phyloP scores from a whole-genome alignment of 2,113 vertebrate species.

The Mola mola region DNA sequence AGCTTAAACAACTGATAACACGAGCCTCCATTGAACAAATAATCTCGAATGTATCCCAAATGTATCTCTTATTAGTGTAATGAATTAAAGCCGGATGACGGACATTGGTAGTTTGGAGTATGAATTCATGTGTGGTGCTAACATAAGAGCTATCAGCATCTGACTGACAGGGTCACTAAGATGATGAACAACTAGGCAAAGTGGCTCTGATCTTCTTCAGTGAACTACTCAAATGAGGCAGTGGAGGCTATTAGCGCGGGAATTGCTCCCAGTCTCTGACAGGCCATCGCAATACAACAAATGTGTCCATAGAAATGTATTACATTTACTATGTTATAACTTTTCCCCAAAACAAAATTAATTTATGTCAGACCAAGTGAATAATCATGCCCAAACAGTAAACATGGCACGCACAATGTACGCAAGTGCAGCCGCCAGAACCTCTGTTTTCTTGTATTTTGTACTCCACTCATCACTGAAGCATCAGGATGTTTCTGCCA shows the following conservation, averaged over 20 bases:
- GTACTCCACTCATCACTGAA: not conserved
- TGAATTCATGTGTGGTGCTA: constrained; percentile 5
- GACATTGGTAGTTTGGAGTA: constrained; percentile 17
- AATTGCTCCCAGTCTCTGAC: constrained; percentile 29
- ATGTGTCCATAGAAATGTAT: too few relatives aligned
- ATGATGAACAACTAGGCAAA: constrained; percentile 37
- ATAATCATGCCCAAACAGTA: too few relatives aligned
- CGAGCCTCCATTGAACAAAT: constrained; percentile 32
- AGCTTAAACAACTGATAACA: constrained; percentile 30
- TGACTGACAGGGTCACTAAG: constrained; percentile 44
- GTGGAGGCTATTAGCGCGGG: constrained; percentile 23
- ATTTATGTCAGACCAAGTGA: too few relatives aligned
- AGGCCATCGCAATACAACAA: constrained; percentile 12
- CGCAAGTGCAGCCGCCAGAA: too few relatives aligned
- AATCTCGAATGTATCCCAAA: constrained; percentile 10
- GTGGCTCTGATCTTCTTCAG: constrained; percentile 33
- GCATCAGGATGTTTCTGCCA: constrained; percentile 15
- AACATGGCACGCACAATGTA: too few relatives aligned
- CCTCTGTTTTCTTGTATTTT: too few relatives aligned
- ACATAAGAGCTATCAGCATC: constrained; percentile 38
- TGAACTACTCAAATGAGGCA: constrained; percentile 35
- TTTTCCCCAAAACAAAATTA: too few relatives aligned
- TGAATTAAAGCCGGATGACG: constrained; percentile 32
- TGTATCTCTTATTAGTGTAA: constrained; percentile 9
- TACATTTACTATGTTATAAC: too few relatives aligned